Conservation (phyloP, 2,797 vertebrate species). For the Steatocranus sp. region DNA sequence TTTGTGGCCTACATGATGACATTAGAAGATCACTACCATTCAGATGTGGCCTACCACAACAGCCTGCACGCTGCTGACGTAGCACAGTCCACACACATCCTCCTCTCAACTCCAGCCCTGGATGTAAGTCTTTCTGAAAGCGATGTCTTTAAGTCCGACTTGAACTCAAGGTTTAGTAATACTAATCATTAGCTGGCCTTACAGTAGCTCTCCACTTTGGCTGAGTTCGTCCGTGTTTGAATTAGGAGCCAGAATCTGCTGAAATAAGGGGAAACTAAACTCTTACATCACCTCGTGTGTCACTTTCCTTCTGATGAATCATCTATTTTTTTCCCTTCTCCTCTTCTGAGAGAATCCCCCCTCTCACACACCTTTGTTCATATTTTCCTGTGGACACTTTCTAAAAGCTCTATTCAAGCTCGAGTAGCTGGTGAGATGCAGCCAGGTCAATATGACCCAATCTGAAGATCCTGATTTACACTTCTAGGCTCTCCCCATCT, state of each 20-base stretch:
- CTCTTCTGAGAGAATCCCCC: background rate
- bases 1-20: constrained; percentile 99
- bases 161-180: background rate
- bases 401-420: background rate
- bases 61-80: constrained; percentile 97
- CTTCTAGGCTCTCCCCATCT: background rate
- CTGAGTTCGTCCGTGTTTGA: background rate
- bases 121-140: constrained; percentile 80
- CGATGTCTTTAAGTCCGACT: background rate
- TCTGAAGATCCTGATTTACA: background rate
- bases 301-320: constrained; percentile 23
- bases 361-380: background rate
- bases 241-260: background rate
- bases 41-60: constrained; percentile 96
- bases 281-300: background rate
- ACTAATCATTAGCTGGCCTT: accelerated
- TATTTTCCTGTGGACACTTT: background rate
- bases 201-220: background rate
- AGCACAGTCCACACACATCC: constrained; percentile 95
- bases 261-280: constrained; percentile 14
- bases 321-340: background rate
- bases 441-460: background rate
- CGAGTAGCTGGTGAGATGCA: background rate
- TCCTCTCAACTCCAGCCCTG: constrained; percentile 93
- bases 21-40: constrained; percentile 95